Percentiles rank a stretch among this genome's conserved stretches.
These are phyloP conservation scores for Melanostoma scalare DNA, from an alignment of 2,888 invertebrate species.

Conservation along the genomic window DNA sequence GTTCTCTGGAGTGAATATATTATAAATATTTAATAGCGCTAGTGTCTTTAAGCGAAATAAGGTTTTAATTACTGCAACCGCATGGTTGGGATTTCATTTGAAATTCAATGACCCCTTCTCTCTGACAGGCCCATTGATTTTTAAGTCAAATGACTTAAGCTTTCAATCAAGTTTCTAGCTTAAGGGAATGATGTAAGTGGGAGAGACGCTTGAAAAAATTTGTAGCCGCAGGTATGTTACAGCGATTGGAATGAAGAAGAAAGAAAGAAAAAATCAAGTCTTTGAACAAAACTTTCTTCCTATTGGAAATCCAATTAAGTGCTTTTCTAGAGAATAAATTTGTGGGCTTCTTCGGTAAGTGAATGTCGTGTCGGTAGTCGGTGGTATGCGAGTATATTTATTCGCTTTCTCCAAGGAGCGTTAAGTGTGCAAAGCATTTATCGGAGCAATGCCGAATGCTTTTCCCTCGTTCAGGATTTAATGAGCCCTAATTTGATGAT, in stretches of 20 bases:
- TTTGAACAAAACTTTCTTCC: slow-evolving; percentile 23
- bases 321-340: slow-evolving; percentile 34
- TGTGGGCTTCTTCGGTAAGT: slow-evolving; percentile 1
- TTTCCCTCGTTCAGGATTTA: slow-evolving; percentile 22
- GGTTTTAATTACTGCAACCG: slow-evolving; percentile 66
- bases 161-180: no score
- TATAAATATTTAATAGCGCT: slow-evolving; percentile 47
- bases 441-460: background rate
- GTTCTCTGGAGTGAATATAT: slow-evolving; percentile 8
- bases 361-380: slow-evolving; percentile 8
- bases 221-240: no score
- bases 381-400: background rate
- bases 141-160: no score
- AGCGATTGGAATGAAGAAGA: no score
- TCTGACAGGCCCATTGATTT: background rate
- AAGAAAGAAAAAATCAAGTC: background rate
- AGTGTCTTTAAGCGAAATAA: slow-evolving; percentile 38
- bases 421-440: slow-evolving; percentile 32
- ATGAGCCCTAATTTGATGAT: slow-evolving; percentile 58
- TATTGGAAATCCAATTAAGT: slow-evolving; percentile 63
- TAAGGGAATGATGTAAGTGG: no score
- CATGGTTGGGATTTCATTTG: slow-evolving; percentile 37
- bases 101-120: slow-evolving; percentile 37
- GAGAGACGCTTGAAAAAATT: no score
- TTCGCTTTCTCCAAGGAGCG: slow-evolving; percentile 8